phyloP scores from a whole-genome alignment of 2,888 invertebrate species.

The Malthinus flaveolus region DNA sequence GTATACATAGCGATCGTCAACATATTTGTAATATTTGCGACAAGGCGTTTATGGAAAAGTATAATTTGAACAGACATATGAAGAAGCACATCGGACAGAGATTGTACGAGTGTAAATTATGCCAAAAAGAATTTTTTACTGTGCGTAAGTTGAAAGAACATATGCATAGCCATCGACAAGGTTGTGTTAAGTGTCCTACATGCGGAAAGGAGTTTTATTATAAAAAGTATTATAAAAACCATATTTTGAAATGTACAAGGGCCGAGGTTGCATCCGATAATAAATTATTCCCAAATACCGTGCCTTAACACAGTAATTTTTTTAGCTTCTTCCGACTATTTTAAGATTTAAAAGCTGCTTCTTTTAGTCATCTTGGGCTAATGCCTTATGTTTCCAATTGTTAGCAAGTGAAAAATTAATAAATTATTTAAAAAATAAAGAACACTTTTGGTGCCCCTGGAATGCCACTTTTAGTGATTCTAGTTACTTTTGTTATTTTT shows the following conservation, averaged over 20 bases:
- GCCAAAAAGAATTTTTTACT: slow-evolving; percentile 34
- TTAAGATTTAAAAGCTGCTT: no score
- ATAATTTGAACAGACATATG: slow-evolving; percentile 35
- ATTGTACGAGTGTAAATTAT: slow-evolving; percentile 36
- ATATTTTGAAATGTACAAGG: slow-evolving; percentile 32
- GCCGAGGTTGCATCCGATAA: background rate
- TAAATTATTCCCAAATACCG: background rate
- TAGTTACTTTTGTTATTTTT: no score
- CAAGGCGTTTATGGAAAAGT: slow-evolving; percentile 36
- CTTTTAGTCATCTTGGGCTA: no score
- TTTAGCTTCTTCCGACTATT: no score
- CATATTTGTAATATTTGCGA: slow-evolving; percentile 34
- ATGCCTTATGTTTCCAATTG: no score
- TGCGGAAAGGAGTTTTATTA: slow-evolving; percentile 38
- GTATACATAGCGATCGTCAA: slow-evolving; percentile 35
- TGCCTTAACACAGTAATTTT: background rate
- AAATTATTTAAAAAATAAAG: no score
- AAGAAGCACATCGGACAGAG: slow-evolving; percentile 35
- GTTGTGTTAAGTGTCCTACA: slow-evolving; percentile 36
- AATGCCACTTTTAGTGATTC: no score
- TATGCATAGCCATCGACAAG: slow-evolving; percentile 35
- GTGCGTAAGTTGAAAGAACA: slow-evolving; percentile 36
- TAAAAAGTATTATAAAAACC: slow-evolving; percentile 36
- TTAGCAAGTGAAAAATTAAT: no score
- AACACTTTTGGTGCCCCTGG: no score